Evolutionary conservation across 1,140 invertebrate genomes (phyloP), one percentile per base, ranked within the genome.

Genomic region (Halictus rubicundus): DNA sequence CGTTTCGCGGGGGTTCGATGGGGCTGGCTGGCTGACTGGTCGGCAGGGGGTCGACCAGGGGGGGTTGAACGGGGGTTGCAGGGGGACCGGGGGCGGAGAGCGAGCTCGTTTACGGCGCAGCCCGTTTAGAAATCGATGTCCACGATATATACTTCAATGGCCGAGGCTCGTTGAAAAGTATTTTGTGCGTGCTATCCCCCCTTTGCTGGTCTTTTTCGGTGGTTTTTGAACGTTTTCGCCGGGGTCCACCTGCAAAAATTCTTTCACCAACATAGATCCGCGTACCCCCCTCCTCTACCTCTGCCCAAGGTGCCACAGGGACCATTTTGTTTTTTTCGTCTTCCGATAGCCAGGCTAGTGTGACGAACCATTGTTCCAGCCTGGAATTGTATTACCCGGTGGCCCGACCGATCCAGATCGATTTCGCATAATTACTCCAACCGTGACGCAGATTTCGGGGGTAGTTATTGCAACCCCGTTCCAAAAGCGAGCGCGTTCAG

Each of bases 121-220:
- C 80, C 80, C 75, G 75, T 81, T 81, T 70, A 81, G 80, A 81
- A 81, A 81, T 81, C 80, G 65, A 81, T 81, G 80, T 60, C 60
- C 80, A 52, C 75, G 63, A 78, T 78, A 70, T 70, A 78, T 46
- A 66, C 37, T 68, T 49, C n/a, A 66, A 74, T 60, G 46, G 46
- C 60, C 49, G 49, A 27, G 21, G 9, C 60, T 57, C 68, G 68
- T 78, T 57, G 46, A 72, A 72, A 64, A 57, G 60, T 64, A 64
- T 78, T 78, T 72, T 52, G 76, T 63, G 59, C 37, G 54, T 57
- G 54, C 49, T 63, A 19, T 14, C 3, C 10, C 10, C 7, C 21
- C 27, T 63, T 49, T 42, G n/a, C 27, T n/a, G 39, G 42, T 42
- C 54, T 32, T 27, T 46, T 46, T 25, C 21, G 16, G 6, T 25